These are phyloP conservation scores for Mimumesa dahlbomi DNA, from an alignment of 2,888 invertebrate genomes.

Conservation along the genomic window DNA sequence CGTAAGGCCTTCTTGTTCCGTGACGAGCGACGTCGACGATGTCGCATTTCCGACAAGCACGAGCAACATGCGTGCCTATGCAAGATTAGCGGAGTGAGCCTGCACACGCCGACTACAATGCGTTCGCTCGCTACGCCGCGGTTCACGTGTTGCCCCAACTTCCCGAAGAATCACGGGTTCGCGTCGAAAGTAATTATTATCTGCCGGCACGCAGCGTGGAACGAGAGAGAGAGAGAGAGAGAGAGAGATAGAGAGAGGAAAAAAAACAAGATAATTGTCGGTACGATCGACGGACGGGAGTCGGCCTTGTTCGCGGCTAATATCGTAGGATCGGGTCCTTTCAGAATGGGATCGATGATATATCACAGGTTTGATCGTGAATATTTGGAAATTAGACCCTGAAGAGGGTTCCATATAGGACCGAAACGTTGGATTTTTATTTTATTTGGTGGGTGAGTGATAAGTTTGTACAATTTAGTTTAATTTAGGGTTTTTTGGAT, in stretches of 20 bases:
- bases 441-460: no score
- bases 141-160: conserved; percentile 31
- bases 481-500: no score
- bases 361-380: no score
- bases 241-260: no score
- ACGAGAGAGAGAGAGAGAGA: no score
- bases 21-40: conserved; percentile 66
- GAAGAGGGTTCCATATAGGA: no score
- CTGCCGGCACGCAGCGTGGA: conserved; percentile 39
- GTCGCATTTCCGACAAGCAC: conserved; percentile 65
- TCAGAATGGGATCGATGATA: no score
- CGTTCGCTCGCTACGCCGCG: conserved; percentile 10
- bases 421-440: no score
- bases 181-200: conserved; percentile 51
- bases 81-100: conserved; percentile 65
- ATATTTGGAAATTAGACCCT: no score
- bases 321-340: no score
- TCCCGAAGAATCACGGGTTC: conserved; percentile 47
- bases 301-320: conserved; percentile 9
- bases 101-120: conserved; percentile 41
- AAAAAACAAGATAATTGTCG: conserved; percentile 28
- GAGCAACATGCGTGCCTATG: conserved; percentile 66
- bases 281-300: conserved; percentile 25
- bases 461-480: no score
- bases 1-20: conserved; percentile 61